Base-by-base conservation (phyloP, 1,140 invertebrate species). In the Stegodyphus mimosarum region DNA sequence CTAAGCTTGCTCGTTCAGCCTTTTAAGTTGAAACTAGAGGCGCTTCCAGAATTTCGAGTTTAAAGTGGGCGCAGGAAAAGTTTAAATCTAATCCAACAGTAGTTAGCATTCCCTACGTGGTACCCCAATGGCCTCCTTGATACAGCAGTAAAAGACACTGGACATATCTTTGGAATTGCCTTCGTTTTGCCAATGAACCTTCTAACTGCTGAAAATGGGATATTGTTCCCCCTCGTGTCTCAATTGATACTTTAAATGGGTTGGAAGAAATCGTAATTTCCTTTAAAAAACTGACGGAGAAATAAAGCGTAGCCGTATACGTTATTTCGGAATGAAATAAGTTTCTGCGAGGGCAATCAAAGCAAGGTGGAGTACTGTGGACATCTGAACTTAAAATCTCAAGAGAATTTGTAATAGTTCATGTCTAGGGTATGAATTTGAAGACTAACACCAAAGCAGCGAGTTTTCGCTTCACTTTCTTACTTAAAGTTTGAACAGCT, bases 1-100 rank as follows among this genome's bases (percentile, higher is more conserved):
- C 79, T 69, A 69, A 70, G 77, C 7, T 77, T 48, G 66, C 51
- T 72, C 78, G 49, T 73, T 64, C 70, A 72, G 48, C 49, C 64
- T 83, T 83, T 83, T 83, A 73, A 76, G 48, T 18, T 49, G 70
- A 81, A 81, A 81, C 79, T 9, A 63, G 60, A 84, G 17, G 72
- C 72, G 72, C 71, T 73, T 60, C 71, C 60, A 52, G 79, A 84
- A 84, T 84, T 84, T 84, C 81, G 73, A 84, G 81, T 84, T 84
- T 84, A 75, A 83, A 83, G 73, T 75, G 72, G 81, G 51, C 75
- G 17, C 71, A 64, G 63, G 51, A 75, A 83, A 84, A 84, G 81
- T 84, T 84, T 84, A 84, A 84, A 84, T 84, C 81, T 53, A 84
- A 84, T 84, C 81, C 63, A 60, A 67, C 50, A 76, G 81, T 84